Percentiles rank a stretch among this genome's conserved stretches.
Conservation (phyloP, 1,140 invertebrate species). For the Pseudachorutes palmiensis region DNA sequence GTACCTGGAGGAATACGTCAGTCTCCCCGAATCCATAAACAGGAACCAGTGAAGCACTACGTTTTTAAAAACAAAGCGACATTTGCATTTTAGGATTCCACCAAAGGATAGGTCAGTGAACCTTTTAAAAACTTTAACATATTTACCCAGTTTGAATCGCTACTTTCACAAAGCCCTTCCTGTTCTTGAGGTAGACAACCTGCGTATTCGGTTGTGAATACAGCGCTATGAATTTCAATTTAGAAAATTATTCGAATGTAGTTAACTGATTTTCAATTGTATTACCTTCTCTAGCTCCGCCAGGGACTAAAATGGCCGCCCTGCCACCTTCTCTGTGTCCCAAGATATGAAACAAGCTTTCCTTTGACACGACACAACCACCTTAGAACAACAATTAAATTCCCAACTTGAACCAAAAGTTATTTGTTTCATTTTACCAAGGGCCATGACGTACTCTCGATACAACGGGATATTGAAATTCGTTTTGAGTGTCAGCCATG, state of each 20-base stretch:
- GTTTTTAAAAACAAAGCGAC: background rate
- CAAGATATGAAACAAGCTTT: background rate
- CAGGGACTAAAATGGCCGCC: background rate
- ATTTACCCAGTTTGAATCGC: constrained; percentile 1
- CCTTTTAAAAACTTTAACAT: background rate
- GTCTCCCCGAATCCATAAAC: constrained; percentile 2
- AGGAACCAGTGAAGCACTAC: background rate
- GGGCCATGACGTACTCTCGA: background rate
- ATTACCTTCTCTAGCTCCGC: background rate
- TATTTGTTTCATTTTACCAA: background rate
- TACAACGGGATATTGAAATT: background rate
- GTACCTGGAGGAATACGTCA: background rate
- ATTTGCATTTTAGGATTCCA: background rate
- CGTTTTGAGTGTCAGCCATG: background rate
- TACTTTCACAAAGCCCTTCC: constrained; percentile 7
- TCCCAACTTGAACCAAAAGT: background rate
- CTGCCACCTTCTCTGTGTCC: background rate
- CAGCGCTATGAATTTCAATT: background rate
- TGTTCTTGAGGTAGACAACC: constrained; percentile 1
- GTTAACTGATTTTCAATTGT: background rate
- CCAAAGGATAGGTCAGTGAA: background rate
- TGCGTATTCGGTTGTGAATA: constrained; percentile 2
- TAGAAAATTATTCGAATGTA: background rate
- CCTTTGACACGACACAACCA: background rate
- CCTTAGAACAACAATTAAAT: background rate